A percentile compares a stretch with the other conserved stretches of the same genome.
Evolutionary conservation across 1,140 invertebrate genomes (phyloP).

Genomic region (Meloidogyne exigua): DNA sequence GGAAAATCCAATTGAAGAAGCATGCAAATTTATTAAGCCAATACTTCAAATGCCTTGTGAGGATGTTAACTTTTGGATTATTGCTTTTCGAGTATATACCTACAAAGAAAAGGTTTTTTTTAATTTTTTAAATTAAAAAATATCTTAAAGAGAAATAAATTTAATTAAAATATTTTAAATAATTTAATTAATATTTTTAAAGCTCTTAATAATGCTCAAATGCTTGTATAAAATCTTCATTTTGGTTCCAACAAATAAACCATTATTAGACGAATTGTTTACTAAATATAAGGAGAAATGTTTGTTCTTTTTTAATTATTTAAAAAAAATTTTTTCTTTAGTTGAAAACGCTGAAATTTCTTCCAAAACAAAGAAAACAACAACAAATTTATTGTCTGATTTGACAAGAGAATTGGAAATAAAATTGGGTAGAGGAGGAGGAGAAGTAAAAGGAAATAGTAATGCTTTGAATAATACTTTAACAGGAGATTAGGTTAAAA

Average conservation of each 20-base stretch:
- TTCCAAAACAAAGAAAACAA: background rate
- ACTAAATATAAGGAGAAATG: conserved; percentile 26
- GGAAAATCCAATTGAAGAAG: conserved; percentile 57
- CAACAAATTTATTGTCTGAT: background rate
- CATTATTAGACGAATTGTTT: conserved; percentile 23
- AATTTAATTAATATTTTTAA: background rate
- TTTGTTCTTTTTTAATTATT: background rate
- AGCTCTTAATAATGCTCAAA: conserved; percentile 55
- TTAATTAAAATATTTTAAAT: no score
- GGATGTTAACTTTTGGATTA: conserved; percentile 44
- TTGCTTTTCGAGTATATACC: conserved; percentile 55
- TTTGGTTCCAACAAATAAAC: conserved; percentile 42
- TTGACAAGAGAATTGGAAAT: background rate
- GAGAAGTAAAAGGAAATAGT: no score
- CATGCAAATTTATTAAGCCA: conserved; percentile 58
- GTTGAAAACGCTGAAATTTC: background rate
- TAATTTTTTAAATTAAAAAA: background rate
- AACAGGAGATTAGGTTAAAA: background rate
- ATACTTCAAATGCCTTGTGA: conserved; percentile 47
- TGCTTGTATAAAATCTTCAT: conserved; percentile 45
- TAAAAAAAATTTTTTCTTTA: no score
- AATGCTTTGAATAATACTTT: background rate
- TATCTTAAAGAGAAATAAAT: background rate
- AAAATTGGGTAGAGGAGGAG: background rate
- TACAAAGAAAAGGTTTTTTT: conserved; percentile 53